Conservation (phyloP, 2,113 vertebrate genomes). For the Pygoscelis antarcticus region DNA sequence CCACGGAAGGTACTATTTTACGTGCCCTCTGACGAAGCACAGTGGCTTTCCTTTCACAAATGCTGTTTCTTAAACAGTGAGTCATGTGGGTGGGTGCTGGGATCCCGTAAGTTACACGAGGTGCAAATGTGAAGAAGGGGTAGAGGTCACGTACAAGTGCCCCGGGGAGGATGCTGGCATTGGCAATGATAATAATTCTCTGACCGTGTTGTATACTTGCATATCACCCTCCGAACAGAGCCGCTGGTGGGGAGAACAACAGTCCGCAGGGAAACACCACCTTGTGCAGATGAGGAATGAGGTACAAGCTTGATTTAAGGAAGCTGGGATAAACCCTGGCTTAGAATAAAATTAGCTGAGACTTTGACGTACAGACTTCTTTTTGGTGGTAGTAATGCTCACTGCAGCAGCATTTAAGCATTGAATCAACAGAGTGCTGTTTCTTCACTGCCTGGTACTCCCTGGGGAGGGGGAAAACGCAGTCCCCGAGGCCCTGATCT, state of each 20-base stretch:
- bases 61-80: neutral
- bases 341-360: neutral
- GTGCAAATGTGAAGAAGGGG: neutral
- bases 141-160: neutral
- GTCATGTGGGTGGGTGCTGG: neutral
- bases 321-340: neutral
- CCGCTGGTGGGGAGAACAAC: neutral
- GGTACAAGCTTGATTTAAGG: neutral
- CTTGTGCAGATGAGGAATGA: neutral
- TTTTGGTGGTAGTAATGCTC: neutral
- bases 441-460: neutral
- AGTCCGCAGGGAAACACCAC: neutral
- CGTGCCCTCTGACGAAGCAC: neutral
- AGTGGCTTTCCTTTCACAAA: neutral
- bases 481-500: neutral
- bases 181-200: neutral
- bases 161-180: neutral
- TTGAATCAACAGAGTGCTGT: neutral
- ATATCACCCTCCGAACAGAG: neutral
- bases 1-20: neutral
- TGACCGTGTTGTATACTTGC: neutral
- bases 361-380: rapidly evolving
- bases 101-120: neutral
- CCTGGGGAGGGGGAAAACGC: neutral
- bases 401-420: neutral